These are phyloP conservation scores for Catonia carolina DNA, from an alignment of 2,888 invertebrate species.

Conservation along the genomic window DNA sequence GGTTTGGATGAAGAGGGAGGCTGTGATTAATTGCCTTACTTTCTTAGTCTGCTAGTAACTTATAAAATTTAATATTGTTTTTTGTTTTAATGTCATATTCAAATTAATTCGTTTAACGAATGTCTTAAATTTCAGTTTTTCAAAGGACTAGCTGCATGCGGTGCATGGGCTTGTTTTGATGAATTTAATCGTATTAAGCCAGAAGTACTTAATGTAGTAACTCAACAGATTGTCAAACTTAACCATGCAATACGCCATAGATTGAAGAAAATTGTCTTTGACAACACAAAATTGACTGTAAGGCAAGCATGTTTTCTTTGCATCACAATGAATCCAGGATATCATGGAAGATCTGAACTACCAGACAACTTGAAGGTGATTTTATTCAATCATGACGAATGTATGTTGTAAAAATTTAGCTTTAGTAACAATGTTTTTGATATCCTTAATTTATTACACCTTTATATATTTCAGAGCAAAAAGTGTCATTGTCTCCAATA, in stretches of 20 bases:
- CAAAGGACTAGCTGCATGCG: conserved; percentile 66
- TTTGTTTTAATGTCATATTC: too few relatives aligned
- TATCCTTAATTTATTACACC: conserved; percentile 55
- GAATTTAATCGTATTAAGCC: conserved; percentile 81
- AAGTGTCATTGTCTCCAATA: too few relatives aligned
- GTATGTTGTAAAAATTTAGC: not conserved
- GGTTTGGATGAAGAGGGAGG: too few relatives aligned
- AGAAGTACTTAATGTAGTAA: conserved; percentile 78
- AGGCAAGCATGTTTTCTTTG: conserved; percentile 75
- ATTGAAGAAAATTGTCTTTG: conserved; percentile 61
- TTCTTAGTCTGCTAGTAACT: too few relatives aligned
- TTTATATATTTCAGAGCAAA: conserved; percentile 98
- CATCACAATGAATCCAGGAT: conserved; percentile 73
- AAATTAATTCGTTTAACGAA: too few relatives aligned
- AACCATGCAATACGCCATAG: conserved; percentile 64
- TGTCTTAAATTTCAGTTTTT: conserved; percentile 34
- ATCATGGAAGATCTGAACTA: conserved; percentile 72
- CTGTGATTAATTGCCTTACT: too few relatives aligned
- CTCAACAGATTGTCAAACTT: conserved; percentile 77
- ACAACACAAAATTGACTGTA: conserved; percentile 64
- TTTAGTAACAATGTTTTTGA: not conserved
- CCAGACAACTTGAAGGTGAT: conserved; percentile 74
- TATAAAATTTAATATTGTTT: too few relatives aligned
- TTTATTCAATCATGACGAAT: too few relatives aligned
- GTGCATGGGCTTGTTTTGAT: conserved; percentile 85